These are phyloP conservation scores for Lepidotrigona ventralis DNA, from an alignment of 1,140 invertebrate species.

Conservation along the genomic window DNA sequence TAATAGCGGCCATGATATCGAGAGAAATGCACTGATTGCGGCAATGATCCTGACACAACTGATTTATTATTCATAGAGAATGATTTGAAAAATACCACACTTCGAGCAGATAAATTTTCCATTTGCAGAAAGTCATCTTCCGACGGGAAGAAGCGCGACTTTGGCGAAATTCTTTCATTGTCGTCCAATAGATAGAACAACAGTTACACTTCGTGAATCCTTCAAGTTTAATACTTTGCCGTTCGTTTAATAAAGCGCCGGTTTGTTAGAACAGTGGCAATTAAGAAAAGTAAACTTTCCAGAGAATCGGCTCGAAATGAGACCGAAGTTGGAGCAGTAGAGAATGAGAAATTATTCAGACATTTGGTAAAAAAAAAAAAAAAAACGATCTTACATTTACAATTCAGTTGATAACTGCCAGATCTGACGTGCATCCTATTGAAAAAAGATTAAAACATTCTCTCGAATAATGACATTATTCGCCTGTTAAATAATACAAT, in stretches of 20 bases:
- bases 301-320: too few relatives aligned
- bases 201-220: not conserved
- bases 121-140: not conserved
- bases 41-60: too few relatives aligned
- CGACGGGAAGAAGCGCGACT: not conserved
- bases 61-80: not conserved
- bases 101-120: not conserved
- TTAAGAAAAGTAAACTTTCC: not conserved
- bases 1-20: not conserved
- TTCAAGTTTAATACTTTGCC: not conserved
- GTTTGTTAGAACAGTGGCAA: not conserved
- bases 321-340: not conserved
- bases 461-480: too few relatives aligned
- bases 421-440: not conserved
- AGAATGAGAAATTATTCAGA: not conserved
- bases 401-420: too few relatives aligned
- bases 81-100: not conserved
- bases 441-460: not conserved
- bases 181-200: not conserved
- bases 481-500: not conserved
- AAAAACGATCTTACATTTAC: too few relatives aligned
- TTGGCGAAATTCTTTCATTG: not conserved
- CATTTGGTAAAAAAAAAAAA: accelerated
- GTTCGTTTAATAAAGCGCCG: not conserved
- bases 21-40: not conserved